phyloP scores from a whole-genome alignment of 2,888 invertebrate species.

The Plutella xylostella region DNA sequence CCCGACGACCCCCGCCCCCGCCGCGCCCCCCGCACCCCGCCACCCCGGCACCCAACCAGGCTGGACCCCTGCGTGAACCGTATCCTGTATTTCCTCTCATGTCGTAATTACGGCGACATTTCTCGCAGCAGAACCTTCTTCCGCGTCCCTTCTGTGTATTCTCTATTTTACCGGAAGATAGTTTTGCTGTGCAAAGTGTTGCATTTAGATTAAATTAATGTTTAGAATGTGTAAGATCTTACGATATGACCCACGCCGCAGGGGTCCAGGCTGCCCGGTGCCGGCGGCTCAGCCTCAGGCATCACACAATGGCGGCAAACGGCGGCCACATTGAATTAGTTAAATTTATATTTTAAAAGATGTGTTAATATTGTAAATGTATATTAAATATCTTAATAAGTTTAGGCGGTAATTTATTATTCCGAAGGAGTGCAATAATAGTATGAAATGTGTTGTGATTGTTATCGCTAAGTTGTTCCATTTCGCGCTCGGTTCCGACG shows the following conservation, averaged over 20 bases:
- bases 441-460: conserved; percentile 65
- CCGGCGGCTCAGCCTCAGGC: too few relatives aligned
- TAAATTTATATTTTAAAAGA: conserved; percentile 57
- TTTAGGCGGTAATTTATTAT: conserved; percentile 58
- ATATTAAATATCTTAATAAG: conserved; percentile 41
- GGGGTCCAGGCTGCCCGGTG: too few relatives aligned
- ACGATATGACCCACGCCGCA: too few relatives aligned
- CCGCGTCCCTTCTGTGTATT: neutral
- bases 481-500: conserved; percentile 1
- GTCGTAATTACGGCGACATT: neutral
- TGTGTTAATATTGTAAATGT: conserved; percentile 16
- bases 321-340: conserved; percentile 56
- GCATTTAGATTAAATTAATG: too few relatives aligned
- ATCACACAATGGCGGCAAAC: conserved; percentile 27
- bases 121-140: neutral
- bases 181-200: too few relatives aligned
- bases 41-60: conserved; percentile 25
- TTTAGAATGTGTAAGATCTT: neutral
- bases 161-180: neutral
- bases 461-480: conserved; percentile 46
- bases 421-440: conserved; percentile 65
- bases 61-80: conserved; percentile 8
- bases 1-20: neutral
- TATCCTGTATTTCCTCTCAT: neutral
- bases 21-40: neutral